Evolutionary conservation across 2,888 invertebrate genomes (phyloP).

Genomic region (Agrypnus murinus): DNA sequence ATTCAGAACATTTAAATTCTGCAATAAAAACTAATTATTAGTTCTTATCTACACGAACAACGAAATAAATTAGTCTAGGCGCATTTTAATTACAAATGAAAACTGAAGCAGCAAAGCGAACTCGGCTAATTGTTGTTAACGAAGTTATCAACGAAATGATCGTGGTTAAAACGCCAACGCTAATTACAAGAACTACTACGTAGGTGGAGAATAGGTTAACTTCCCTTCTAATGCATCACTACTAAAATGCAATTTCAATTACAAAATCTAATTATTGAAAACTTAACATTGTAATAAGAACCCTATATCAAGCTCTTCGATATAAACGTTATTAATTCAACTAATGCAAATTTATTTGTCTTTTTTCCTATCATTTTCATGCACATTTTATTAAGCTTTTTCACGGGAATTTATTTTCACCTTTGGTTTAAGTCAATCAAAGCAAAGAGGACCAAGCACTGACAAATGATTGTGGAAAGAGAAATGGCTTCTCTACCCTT

Average conservation of each 20-base stretch:
- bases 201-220: background rate
- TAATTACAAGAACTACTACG: constrained; percentile 47
- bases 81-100: constrained; percentile 52
- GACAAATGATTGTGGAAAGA: constrained; percentile 52
- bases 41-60: constrained; percentile 30
- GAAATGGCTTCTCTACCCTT: constrained; percentile 41
- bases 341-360: too few relatives aligned
- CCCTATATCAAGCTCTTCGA: too few relatives aligned
- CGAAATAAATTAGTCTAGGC: constrained; percentile 40
- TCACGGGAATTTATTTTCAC: constrained; percentile 10
- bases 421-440: constrained; percentile 33
- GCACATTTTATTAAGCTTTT: background rate
- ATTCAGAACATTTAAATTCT: too few relatives aligned
- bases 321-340: too few relatives aligned
- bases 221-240: constrained; percentile 20
- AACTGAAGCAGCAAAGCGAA: constrained; percentile 39
- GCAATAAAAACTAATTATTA: too few relatives aligned
- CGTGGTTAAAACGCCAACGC: constrained; percentile 51
- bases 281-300: too few relatives aligned
- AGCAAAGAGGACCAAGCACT: constrained; percentile 22
- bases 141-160: constrained; percentile 60
- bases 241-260: constrained; percentile 29
- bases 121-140: constrained; percentile 59
- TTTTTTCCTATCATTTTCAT: too few relatives aligned
- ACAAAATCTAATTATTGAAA: background rate